Evolutionary conservation across 2,797 vertebrate genomes (phyloP), one percentile per base, ranked within the genome.

Genomic region (Sardinella longiceps): DNA sequence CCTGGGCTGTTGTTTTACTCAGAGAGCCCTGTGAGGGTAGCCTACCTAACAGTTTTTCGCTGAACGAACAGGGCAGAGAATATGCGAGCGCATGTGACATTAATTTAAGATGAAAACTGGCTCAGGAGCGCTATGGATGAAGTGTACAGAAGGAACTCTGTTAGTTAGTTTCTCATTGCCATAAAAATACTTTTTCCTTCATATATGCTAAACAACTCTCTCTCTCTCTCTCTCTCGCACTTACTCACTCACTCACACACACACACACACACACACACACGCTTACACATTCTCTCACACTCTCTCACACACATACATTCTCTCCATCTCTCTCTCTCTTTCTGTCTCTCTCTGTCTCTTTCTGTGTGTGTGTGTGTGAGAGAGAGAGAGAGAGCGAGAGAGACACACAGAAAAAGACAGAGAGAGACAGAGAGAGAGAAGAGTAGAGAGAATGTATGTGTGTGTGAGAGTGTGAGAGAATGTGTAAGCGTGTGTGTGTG

Each of bases 101-200:
- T 88, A 25, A 83, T 86, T 88, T 86, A 3, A 83, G 4, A 80
- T 85, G 80, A 81, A 60, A 48, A 85, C 66, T 37, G 18, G 66
- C 66, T 74, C 30, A 6, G 3, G 4, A 74, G 66, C 30, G 14
- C 33, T 74, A 33, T 33, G 25, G 11, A 63, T 63, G 60, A 30
- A 37, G 10, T 5, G 15, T 15, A 37, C 15, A 5, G 4, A 53
- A 20, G 53, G 20, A 23, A 56, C 3, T 20, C 37, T 74, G 30
- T 14, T 18, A 74, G 60, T 11, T 12, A 30, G 25, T 63, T 30
- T 63, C 25, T 63, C 25, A 63, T 63, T 3, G 18, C 11, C 15
- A 14, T 50, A 50, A 50, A 50, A 50, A 50, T 18, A 43, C 28
- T 14, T 0, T 33, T 0, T 66, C 60, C 28, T 28, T 30, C 20